Base-by-base conservation (phyloP, 2,888 invertebrate species). In the Oscheius sp. region DNA sequence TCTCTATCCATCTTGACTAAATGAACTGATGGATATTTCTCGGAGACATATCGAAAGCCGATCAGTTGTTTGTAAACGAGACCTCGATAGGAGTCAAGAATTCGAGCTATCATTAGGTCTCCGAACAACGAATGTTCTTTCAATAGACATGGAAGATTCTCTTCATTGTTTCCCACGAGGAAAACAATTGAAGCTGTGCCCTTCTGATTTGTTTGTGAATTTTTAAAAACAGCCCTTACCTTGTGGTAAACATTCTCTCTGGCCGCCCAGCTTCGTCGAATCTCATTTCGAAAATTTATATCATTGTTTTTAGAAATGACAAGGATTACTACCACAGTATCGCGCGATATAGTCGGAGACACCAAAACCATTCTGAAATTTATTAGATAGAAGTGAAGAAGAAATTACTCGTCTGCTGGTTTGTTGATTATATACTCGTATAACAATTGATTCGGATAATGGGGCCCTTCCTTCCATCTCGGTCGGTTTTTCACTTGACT, bases 41-140 rank as follows among this genome's bases (percentile, higher is more conserved):
- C 32, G 9, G 33, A 32, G 32, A 54, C 17, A n/a, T 54, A 54
- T n/a, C 24, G 54, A 33, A 20, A 54, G 2, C 33, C 54, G 33
- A 54, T 54, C n/a, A 54, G 54, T 17, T 33, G 54, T 17, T 54
- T 54, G 33, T 54, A 54, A 20, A 54, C 54, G 17, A 54, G 33
- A 8, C 54, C 54, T 14, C 54, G 54, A n/a, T 54, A 54, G 20
- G 54, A 54, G 33, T 54, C 54, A 32, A 54, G 20, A 1, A 33
- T 36, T 54, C 33, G 32, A 9, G 36, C 54, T 17, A 54, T 54
- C 9, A 54, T 17, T 17, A 54, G n/a, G 17, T 54, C 54, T 32
- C 32, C 32, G 12, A 22, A 17, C 2, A 9, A 22, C 5, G 20
- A 33, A 36, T 32, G 17, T 20, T 54, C 54, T 14, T 32, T 22